A percentile compares a stretch with the other conserved stretches of the same genome.
Conservation (phyloP, 92 coral and sea anemone species). For the Porites cylindrica region DNA sequence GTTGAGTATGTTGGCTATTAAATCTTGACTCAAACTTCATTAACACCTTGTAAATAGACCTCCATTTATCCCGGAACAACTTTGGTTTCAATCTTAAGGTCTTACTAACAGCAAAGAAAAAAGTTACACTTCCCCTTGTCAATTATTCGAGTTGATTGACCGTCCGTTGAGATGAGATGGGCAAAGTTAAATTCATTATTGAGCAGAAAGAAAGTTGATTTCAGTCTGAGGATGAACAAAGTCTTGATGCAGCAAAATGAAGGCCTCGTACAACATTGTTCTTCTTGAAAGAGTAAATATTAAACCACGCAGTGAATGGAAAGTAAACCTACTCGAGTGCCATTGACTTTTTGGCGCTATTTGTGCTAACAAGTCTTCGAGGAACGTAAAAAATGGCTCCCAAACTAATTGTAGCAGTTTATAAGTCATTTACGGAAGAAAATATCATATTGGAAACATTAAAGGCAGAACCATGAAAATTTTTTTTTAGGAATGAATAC, state of each 20-base stretch:
- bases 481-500: no score
- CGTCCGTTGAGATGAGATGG: neutral
- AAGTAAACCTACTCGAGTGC: neutral
- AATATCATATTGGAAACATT: no score
- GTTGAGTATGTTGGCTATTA: slow-evolving; percentile 22
- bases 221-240: neutral
- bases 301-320: neutral
- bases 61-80: neutral
- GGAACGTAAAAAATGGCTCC: neutral
- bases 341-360: slow-evolving; percentile 15
- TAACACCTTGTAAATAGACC: slow-evolving; percentile 18
- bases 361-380: neutral
- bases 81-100: slow-evolving; percentile 13
- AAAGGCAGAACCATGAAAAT: no score
- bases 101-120: neutral
- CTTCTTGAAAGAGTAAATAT: slow-evolving; percentile 11
- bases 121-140: neutral
- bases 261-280: slow-evolving; percentile 1
- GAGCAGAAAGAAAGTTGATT: no score
- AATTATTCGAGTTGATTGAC: neutral
- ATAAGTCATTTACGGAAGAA: neutral
- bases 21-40: slow-evolving; percentile 23
- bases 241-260: neutral
- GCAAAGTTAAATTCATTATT: neutral
- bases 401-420: neutral